A percentile compares a stretch with the other conserved stretches of the same genome.
Conservation (phyloP, 2,113 vertebrate species). For the Cavia porcellus region DNA sequence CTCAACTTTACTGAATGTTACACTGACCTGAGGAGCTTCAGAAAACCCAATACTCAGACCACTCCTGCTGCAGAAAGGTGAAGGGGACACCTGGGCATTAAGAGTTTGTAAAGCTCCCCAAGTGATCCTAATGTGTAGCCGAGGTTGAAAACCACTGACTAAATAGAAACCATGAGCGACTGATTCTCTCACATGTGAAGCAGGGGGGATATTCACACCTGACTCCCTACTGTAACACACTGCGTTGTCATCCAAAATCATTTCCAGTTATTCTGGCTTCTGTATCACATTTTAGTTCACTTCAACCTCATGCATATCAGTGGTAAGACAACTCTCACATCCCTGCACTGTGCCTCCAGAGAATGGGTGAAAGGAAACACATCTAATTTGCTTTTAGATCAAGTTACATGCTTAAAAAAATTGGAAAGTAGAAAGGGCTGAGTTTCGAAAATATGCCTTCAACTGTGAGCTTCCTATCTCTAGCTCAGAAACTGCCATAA, state of each 20-base stretch:
- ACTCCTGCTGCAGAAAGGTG: neutral
- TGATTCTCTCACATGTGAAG: neutral
- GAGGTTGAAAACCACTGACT: neutral
- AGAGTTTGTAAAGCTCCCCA: neutral
- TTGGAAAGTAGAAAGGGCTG: conserved; percentile 49
- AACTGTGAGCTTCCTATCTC: conserved; percentile 55
- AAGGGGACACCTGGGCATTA: neutral
- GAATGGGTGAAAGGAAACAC: neutral
- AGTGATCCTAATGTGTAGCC: neutral
- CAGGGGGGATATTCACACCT: neutral
- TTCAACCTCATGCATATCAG: neutral
- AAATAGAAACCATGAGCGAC: neutral
- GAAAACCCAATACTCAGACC: neutral
- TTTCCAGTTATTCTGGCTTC: neutral
- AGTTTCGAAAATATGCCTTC: conserved; percentile 58
- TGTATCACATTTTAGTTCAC: neutral
- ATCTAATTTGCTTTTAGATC: conserved; percentile 54
- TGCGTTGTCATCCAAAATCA: neutral
- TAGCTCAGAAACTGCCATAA: conserved; percentile 66
- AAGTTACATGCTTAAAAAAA: conserved; percentile 58
- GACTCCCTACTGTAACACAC: neutral
- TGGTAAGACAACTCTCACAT: neutral
- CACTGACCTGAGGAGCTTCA: neutral
- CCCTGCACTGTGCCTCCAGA: neutral
- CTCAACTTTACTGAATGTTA: neutral